These are phyloP conservation scores for Drosophila ogumai DNA, from an alignment of 1,140 invertebrate genomes.

Conservation along the genomic window DNA sequence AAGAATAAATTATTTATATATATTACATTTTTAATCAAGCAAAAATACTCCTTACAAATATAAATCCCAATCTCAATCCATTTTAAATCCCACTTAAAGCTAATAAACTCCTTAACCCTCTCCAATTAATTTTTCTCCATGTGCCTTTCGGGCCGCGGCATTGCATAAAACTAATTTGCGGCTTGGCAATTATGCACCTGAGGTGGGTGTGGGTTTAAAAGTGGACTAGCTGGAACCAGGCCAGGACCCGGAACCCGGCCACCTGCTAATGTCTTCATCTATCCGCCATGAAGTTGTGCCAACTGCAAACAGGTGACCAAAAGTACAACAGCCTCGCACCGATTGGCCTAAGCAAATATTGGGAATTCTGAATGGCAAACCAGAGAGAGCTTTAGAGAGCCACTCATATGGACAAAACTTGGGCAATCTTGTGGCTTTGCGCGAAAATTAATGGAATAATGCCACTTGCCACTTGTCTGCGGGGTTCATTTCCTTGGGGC, in stretches of 20 bases:
- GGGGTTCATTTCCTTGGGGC: conserved; percentile 28
- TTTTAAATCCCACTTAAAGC: no score
- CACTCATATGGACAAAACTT: conserved; percentile 11
- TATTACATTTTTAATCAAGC: not conserved
- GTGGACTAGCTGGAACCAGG: not conserved
- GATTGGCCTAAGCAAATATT: conserved; percentile 16
- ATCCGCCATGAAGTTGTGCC: conserved; percentile 37
- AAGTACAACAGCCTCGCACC: conserved; percentile 7
- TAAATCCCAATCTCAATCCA: not conserved
- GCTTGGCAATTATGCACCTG: conserved; percentile 56
- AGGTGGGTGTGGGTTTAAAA: not conserved
- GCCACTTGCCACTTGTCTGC: conserved; percentile 3
- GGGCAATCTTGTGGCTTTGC: not conserved
- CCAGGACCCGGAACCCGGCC: conserved; percentile 10
- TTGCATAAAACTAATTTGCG: conserved; percentile 78
- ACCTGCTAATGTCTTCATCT: conserved; percentile 64
- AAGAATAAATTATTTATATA: no score
- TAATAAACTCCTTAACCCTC: no score
- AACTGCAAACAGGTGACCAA: conserved; percentile 46
- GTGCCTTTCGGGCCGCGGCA: conserved; percentile 16
- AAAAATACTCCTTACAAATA: not conserved
- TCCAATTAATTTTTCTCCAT: conserved; percentile 8
- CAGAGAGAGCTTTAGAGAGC: not conserved
- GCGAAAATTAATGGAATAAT: conserved; percentile 34
- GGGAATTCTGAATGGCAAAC: conserved; percentile 8